These are phyloP conservation scores for Aspidiotus destructor DNA, from an alignment of 2,888 invertebrate species.

Conservation along the genomic window DNA sequence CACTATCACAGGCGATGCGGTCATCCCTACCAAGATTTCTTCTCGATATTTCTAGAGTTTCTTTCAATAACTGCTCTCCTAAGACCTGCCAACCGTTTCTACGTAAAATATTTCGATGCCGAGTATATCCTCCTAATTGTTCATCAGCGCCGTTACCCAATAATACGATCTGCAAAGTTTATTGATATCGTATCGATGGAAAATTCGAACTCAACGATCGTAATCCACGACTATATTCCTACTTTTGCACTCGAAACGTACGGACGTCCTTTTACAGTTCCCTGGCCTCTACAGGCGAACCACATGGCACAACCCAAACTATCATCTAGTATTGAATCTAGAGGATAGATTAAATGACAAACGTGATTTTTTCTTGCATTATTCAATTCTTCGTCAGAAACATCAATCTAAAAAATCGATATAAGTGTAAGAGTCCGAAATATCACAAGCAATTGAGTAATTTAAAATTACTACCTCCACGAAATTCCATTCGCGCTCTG, in stretches of 20 bases:
- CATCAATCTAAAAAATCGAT: slow-evolving; percentile 50
- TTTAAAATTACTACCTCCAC: slow-evolving; percentile 48
- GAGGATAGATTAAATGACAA: slow-evolving; percentile 71
- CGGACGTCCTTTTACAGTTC: slow-evolving; percentile 41
- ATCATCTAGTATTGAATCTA: slow-evolving; percentile 83
- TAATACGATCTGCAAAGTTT: slow-evolving; percentile 41
- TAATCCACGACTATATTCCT: slow-evolving; percentile 37
- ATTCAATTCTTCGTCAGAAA: slow-evolving; percentile 56
- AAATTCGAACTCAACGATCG: slow-evolving; percentile 7
- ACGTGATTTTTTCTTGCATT: slow-evolving; percentile 51
- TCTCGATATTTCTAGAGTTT: slow-evolving; percentile 74
- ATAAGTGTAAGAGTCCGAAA: background rate
- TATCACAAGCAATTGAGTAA: background rate
- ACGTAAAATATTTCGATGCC: slow-evolving; percentile 67
- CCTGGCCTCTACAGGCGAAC: slow-evolving; percentile 80
- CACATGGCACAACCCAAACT: slow-evolving; percentile 91
- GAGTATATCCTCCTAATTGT: slow-evolving; percentile 84
- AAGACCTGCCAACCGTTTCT: slow-evolving; percentile 50
- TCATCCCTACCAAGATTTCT: slow-evolving; percentile 94
- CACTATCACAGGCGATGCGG: slow-evolving; percentile 80
- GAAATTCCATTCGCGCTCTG: slow-evolving; percentile 70
- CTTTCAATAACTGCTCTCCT: slow-evolving; percentile 56
- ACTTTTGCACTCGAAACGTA: slow-evolving; percentile 57
- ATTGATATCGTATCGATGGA: background rate
- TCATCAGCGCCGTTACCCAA: slow-evolving; percentile 96